Evolutionary conservation across 2,888 invertebrate genomes (phyloP).

Genomic region (Allophyes oxyacanthae): DNA sequence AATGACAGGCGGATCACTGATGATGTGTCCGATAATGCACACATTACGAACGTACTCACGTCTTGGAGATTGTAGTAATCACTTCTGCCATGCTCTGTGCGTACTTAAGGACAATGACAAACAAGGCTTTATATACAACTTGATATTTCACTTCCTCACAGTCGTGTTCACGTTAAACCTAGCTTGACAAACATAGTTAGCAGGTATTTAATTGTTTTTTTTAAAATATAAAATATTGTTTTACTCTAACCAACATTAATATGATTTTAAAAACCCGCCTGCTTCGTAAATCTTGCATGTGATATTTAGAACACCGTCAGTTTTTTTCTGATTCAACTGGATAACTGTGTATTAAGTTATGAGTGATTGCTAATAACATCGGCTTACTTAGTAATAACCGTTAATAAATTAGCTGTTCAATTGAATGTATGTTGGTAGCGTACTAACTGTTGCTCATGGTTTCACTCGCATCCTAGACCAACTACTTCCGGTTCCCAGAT

Average conservation of each 20-base stretch:
- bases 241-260: no score
- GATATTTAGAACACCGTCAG: no score
- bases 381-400: no score
- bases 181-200: conserved; percentile 27
- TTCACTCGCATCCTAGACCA: no score
- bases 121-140: conserved; percentile 67
- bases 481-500: no score
- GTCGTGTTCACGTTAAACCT: conserved; percentile 45
- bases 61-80: conserved; percentile 64
- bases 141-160: conserved; percentile 45
- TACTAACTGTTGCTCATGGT: no score
- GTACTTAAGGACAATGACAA: conserved; percentile 70
- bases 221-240: neutral
- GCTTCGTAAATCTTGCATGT: no score
- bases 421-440: no score
- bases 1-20: conserved; percentile 15
- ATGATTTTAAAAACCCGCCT: no score
- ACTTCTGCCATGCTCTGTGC: conserved; percentile 59
- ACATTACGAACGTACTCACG: conserved; percentile 61
- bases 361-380: no score
- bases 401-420: no score
- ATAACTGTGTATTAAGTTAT: no score
- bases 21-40: conserved; percentile 34
- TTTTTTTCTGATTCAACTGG: neutral
- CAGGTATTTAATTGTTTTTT: conserved; percentile 41